Evolutionary conservation across 1,140 invertebrate genomes (phyloP), one percentile per base, ranked within the genome.

Genomic region (Onthophagus taurus): DNA sequence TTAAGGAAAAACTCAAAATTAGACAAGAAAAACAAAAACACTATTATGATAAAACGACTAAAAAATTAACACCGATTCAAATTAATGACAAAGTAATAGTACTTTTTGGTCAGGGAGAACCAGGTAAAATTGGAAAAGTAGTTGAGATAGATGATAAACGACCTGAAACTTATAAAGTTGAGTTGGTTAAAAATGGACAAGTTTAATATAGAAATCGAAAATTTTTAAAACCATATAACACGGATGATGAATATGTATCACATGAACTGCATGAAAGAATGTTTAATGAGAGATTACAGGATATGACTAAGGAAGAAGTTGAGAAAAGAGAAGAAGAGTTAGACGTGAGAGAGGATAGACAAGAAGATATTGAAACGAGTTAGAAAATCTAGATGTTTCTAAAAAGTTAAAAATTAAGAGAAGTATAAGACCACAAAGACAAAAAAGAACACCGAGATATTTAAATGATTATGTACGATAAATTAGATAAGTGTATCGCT

Each of bases 21-120:
- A n/a, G 2, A 1, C 18, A 41, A 41, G 5, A 2, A 14, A 41
- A 16, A 16, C 37, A 41, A 41, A 41, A 41, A 29, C 7, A 14
- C 6, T 24, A 41, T 21, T 41, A 26, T 3, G 37, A 41, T 11
- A 29, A 2, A 14, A 20, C 19, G 12, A 7, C 18, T 5, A 41
- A 13, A 14, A 14, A 41, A 12, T 33, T 14, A 2, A 8, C 2
- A 33, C 13, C 14, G 18, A 8, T 33, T 16, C 8, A 33, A 14
- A 6, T 8, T 12, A 33, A 33, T 33, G 31, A 33, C 11, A n/a
- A 17, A 33, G 12, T 13, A 13, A 11, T 5, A 33, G 16, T n/a
- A n/a, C n/a, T n/a, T n/a, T n/a, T n/a, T n/a, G n/a, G 31, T 11
- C 13, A 33, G 12, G 14, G 31, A 17, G 13, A 33, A 13, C 13